Evolutionary conservation across 2,113 vertebrate species (phyloP), one percentile per base, ranked within the genome.

Genomic region (Colius striatus): DNA sequence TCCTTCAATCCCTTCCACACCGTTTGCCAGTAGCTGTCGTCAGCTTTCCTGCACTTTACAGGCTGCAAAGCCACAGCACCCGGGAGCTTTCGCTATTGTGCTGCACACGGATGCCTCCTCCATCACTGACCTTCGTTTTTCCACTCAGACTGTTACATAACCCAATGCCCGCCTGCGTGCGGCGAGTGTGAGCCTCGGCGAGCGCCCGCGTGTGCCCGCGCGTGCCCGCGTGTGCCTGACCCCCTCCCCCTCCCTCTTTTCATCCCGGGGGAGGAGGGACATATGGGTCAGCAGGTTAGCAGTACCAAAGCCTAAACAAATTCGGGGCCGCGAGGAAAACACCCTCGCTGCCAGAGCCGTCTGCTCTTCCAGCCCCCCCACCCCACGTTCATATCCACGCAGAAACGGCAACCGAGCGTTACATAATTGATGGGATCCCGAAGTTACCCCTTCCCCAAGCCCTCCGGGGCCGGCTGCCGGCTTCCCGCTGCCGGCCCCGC

Each of bases 61-160:
- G 92, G 15, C 91, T 17, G 92, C 89, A 38, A 9, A 91, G 87
- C 94, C 88, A 55, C 80, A 9, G 94, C 83, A 81, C 57, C 93
- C 90, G 72, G 47, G 91, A 67, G 97, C 94, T 73, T 32, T 97
- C 87, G 91, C 95, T 90, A 91, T 94, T 94, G 97, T 94, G 95
- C 29, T 27, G 95, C 96, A 60, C 47, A 89, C 71, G 95, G 97
- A 93, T 94, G 95, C 95, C 87, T 96, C 94, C 84, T 97, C 96
- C 96, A 96, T 97, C 96, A 82, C 97, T 98, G 97, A 96, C 97
- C 97, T 97, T 95, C 95, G 95, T 74, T 82, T 83, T 88, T 87
- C 92, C 97, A 90, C 53, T 96, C 97, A 74, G 95, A 48, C 97
- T 94, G 95, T 98, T 98, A 98, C 92, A 97, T 98, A 98, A 98